A percentile compares a stretch with the other conserved stretches of the same genome.
These are phyloP conservation scores for Blastomussa wellsi DNA, from an alignment of 92 coral and sea anemone species.

Conservation along the genomic window DNA sequence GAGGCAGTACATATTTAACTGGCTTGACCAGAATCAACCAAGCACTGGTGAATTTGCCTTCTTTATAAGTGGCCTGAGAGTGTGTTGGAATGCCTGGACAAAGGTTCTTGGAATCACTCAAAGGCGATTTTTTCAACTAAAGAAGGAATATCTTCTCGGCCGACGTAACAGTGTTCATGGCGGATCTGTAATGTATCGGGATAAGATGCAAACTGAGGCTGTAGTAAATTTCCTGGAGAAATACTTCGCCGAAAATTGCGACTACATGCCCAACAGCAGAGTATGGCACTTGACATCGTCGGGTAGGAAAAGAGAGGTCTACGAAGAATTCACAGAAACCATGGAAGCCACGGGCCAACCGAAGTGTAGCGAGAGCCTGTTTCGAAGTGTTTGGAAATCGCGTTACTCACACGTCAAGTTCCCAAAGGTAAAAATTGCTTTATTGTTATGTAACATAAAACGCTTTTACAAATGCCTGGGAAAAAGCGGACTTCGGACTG, in stretches of 20 bases:
- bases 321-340: constrained; percentile 42
- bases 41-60: constrained; percentile 44
- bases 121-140: constrained; percentile 54
- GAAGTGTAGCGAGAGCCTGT: constrained; percentile 28
- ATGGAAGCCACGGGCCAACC: constrained; percentile 35
- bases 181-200: constrained; percentile 8
- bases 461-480: too few relatives aligned
- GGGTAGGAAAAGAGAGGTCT: constrained; percentile 45
- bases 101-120: constrained; percentile 52
- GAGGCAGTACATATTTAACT: constrained; percentile 50
- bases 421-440: constrained; percentile 74
- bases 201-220: constrained; percentile 19
- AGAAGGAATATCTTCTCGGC: constrained; percentile 46
- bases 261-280: constrained; percentile 53
- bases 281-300: constrained; percentile 59
- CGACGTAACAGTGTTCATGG: constrained; percentile 53
- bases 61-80: constrained; percentile 33
- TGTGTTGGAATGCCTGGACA: constrained; percentile 62
- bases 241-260: constrained; percentile 66
- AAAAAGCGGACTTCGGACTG: too few relatives aligned
- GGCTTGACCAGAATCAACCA: constrained; percentile 61
- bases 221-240: constrained; percentile 45
- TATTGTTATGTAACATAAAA: too few relatives aligned
- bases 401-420: constrained; percentile 64
- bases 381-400: constrained; percentile 41